Percentiles rank a stretch among this genome's conserved stretches.
phyloP scores from a whole-genome alignment of 2,888 invertebrate genomes.

The Drosophila colorata region DNA sequence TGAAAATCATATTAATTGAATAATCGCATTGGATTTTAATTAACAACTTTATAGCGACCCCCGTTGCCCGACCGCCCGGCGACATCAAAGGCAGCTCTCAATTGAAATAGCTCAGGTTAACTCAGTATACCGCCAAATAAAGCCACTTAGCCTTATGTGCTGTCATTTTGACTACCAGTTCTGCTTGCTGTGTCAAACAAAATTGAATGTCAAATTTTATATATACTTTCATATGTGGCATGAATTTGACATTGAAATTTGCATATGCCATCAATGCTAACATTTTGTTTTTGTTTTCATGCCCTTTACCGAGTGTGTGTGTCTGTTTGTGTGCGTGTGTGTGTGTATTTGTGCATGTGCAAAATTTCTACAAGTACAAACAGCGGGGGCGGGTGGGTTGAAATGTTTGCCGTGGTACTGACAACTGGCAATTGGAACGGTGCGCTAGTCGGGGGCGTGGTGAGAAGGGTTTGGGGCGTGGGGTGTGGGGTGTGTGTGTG shows the following conservation, averaged over 20 bases:
- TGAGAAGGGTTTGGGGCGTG: too few relatives aligned
- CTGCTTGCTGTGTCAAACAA: slow-evolving; percentile 29
- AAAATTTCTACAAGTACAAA: slow-evolving; percentile 22
- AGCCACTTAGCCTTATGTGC: slow-evolving; percentile 63
- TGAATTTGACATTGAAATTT: slow-evolving; percentile 78
- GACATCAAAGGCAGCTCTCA: slow-evolving; percentile 44
- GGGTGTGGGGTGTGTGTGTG: neutral
- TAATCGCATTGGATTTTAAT: slow-evolving; percentile 42
- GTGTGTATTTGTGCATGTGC: slow-evolving; percentile 15
- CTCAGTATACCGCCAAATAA: slow-evolving; percentile 46
- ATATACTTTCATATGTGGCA: slow-evolving; percentile 52
- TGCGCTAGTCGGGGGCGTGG: neutral
- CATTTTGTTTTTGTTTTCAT: slow-evolving; percentile 57
- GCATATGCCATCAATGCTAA: slow-evolving; percentile 63
- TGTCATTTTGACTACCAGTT: slow-evolving; percentile 2
- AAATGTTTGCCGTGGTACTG: slow-evolving; percentile 1
- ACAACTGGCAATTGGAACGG: neutral
- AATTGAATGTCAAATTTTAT: slow-evolving; percentile 71
- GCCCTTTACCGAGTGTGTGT: slow-evolving; percentile 13
- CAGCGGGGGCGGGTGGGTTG: slow-evolving; percentile 3
- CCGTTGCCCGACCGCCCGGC: neutral
- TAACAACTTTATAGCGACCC: slow-evolving; percentile 25
- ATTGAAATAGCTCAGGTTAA: slow-evolving; percentile 38
- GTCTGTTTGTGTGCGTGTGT: neutral
- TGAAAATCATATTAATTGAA: slow-evolving; percentile 7